These are phyloP conservation scores for Lepidurus arcticus DNA, from an alignment of 1,140 invertebrate genomes.

Conservation along the genomic window DNA sequence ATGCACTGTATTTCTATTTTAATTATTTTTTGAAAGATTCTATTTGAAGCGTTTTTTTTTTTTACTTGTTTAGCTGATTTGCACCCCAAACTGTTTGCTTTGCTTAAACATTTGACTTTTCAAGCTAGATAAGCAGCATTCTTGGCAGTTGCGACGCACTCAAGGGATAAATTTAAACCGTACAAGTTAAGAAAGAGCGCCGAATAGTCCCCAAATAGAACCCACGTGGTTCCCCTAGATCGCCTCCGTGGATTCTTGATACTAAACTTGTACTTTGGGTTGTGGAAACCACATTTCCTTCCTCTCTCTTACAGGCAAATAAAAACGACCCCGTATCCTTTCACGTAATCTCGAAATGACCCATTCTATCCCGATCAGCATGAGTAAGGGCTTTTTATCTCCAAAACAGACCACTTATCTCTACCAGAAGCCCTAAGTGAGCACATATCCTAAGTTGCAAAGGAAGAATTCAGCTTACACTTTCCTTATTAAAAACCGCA, in stretches of 20 bases:
- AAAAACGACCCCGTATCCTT: neutral
- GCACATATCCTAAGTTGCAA: neutral
- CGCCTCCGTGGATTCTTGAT: constrained; percentile 23
- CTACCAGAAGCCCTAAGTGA: neutral
- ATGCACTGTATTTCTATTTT: neutral
- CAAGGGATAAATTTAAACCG: neutral
- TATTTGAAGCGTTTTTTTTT: neutral
- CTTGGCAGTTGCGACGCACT: neutral
- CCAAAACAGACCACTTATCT: neutral
- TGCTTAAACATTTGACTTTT: neutral
- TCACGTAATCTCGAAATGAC: neutral
- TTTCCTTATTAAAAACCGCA: no score
- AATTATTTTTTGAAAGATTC: neutral
- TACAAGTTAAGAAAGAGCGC: constrained; percentile 23
- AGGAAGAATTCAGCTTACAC: neutral
- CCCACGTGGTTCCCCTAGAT: constrained; percentile 18
- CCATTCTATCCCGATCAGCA: neutral
- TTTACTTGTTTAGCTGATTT: neutral
- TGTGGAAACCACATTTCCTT: constrained; percentile 8
- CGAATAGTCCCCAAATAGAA: neutral
- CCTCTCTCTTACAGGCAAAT: constrained; percentile 10
- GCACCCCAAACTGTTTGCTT: constrained; percentile 3
- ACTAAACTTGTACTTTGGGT: neutral
- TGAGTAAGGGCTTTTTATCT: neutral
- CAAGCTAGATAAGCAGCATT: constrained; percentile 14